Evolutionary conservation across 2,797 vertebrate species (phyloP), one percentile per base, ranked within the genome.

Genomic region (Acanthurus leucopareius): DNA sequence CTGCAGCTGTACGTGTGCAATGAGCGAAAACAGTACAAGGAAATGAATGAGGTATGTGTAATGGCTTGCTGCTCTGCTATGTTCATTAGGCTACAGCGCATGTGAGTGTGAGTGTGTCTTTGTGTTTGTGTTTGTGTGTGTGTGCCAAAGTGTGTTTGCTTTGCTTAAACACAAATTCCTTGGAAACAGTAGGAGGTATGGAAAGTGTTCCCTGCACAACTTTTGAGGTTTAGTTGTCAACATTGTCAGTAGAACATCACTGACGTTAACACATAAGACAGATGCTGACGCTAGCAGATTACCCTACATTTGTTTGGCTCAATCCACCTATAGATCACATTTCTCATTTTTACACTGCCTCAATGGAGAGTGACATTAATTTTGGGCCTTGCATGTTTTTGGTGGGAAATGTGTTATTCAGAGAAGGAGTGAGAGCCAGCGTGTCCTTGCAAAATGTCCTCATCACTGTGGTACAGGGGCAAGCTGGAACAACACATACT

Each of bases 161-260:
- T 89, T 86, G 71, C 82, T 83, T 73, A 77, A 82, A 89, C 84
- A 86, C 79, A 88, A 88, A 89, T 90, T 93, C 90, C 85, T 82
- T 79, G 81, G 84, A 88, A 91, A 84, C 91, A 86, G 84, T 77
- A 82, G 88, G 87, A 85, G 86, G 82, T 74, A 86, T 76, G 82
- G 88, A 87, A 82, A 89, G 83, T 83, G 71, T 89, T 88, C 84
- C 73, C 72, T 63, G 74, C 32, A 19, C 58, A 22, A 82, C 65
- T 83, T 89, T 86, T 82, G 75, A 86, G 82, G 79, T 81, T 88
- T 57, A 59, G 67, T 84, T 85, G 85, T 89, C 87, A 89, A 86
- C 71, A 84, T 75, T 49, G 80, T 89, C 85, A 57, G 85, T 56
- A 52, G 17, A 85, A 78, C 79, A 86, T 89, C 84, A 73, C 42